Conservation (phyloP, 2,113 vertebrate genomes). For the Podilymbus podiceps region DNA sequence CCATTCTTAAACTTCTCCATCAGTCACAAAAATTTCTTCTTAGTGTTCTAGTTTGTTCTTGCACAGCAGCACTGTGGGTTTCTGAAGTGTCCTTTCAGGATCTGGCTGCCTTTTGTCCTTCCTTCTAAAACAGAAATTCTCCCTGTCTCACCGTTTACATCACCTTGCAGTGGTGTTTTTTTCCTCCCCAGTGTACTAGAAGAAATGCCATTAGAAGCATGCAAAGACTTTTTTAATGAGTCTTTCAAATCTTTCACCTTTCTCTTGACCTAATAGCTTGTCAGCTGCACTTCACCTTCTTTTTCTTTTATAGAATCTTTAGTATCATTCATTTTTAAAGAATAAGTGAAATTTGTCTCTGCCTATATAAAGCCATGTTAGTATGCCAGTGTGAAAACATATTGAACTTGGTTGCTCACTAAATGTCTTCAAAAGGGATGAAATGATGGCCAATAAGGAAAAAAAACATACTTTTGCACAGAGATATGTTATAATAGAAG, state of each 20-base stretch:
- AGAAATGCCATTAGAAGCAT: not conserved
- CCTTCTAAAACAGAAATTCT: not conserved
- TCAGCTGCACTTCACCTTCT: not conserved
- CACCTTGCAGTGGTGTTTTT: not conserved
- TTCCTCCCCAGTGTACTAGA: not conserved
- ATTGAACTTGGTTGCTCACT: not conserved
- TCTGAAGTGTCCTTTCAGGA: conserved; percentile 16
- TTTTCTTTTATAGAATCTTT: conserved; percentile 8
- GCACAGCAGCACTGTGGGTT: not conserved
- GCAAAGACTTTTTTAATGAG: not conserved
- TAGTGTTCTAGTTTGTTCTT: not conserved
- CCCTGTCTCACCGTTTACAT: not conserved
- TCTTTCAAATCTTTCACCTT: conserved; percentile 52
- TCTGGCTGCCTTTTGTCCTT: not conserved
- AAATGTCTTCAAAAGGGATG: conserved; percentile 3
- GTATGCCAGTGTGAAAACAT: not conserved
- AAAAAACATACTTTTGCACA: not conserved
- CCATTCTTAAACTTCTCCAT: not conserved
- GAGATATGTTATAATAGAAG: not conserved
- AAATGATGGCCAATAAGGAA: not conserved
- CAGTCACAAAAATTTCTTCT: not conserved
- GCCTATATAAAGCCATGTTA: not conserved
- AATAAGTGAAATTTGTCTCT: conserved; percentile 42
- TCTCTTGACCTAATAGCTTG: not conserved
- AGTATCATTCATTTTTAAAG: conserved; percentile 48